Conservation (phyloP, 2,113 vertebrate species). For the Choloepus hoffmanni region DNA sequence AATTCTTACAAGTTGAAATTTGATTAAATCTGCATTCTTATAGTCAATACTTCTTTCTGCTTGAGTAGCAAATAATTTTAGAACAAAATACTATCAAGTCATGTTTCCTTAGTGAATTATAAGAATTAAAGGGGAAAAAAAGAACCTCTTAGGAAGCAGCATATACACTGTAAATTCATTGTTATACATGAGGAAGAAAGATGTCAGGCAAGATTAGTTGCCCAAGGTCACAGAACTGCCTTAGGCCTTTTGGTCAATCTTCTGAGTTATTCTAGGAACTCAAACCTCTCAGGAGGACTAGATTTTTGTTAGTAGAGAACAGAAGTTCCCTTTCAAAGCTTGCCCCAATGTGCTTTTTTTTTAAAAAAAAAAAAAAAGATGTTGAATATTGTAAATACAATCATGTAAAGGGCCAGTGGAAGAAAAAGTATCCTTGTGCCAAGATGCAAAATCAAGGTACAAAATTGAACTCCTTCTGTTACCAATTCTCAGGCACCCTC, state of each 20-base stretch:
- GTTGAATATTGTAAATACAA: constrained; percentile 33
- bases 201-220: not conserved
- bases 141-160: not conserved
- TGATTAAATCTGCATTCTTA: not conserved
- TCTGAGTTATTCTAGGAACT: not conserved
- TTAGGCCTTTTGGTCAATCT: not conserved
- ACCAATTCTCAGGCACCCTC: not conserved
- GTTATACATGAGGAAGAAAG: not conserved
- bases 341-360: not conserved
- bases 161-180: not conserved
- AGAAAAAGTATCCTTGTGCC: not conserved
- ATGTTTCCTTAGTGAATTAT: not conserved
- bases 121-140: not conserved
- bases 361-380: not conserved
- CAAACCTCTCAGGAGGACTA: not conserved
- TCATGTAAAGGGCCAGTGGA: constrained; percentile 7
- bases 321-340: constrained; percentile 17
- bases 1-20: not conserved
- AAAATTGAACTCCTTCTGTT: constrained; percentile 43
- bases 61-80: not conserved
- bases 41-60: not conserved
- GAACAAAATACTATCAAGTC: not conserved
- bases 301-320: constrained; percentile 42
- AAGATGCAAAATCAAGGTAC: constrained; percentile 34
- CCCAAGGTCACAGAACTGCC: not conserved